Evolutionary conservation across 2,797 vertebrate genomes (phyloP).

Genomic region (Hoplostethus mediterraneus): DNA sequence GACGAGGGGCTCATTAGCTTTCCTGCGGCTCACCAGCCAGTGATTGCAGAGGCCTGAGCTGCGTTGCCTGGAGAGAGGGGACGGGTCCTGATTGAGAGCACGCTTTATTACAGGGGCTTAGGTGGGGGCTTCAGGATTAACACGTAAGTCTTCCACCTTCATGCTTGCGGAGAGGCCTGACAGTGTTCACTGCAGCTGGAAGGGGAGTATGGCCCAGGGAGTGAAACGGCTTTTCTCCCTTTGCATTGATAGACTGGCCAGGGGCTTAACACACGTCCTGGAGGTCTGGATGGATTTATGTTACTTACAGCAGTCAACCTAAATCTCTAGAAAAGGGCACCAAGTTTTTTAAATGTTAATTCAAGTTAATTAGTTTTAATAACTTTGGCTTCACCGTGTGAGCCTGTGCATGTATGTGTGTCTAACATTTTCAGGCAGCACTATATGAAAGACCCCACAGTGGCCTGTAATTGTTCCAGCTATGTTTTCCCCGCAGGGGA

Average conservation of each 20-base stretch:
- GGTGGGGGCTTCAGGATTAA: conserved; percentile 82
- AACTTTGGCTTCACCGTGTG: conserved; percentile 64
- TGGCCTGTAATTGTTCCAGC: conserved; percentile 71
- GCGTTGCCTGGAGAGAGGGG: conserved; percentile 77
- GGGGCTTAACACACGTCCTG: conserved; percentile 80
- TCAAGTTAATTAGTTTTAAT: conserved; percentile 81
- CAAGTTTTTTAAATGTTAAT: conserved; percentile 80
- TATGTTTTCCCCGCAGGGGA: conserved; percentile 59
- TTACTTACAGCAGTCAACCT: conserved; percentile 78
- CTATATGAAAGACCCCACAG: conserved; percentile 58
- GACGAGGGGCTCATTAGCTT: conserved; percentile 86
- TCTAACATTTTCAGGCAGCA: conserved; percentile 65
- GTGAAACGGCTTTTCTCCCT: conserved; percentile 80
- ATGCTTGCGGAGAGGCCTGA: conserved; percentile 78
- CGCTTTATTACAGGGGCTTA: conserved; percentile 86
- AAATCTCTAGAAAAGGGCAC: conserved; percentile 76
- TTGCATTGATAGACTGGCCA: conserved; percentile 83
- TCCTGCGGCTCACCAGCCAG: conserved; percentile 81
- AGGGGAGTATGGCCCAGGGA: conserved; percentile 66
- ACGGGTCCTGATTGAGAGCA: conserved; percentile 85
- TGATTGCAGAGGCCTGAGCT: conserved; percentile 84
- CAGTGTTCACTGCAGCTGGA: conserved; percentile 70
- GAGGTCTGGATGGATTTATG: conserved; percentile 79
- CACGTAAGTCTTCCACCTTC: conserved; percentile 85
- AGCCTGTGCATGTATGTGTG: conserved; percentile 63